Evolutionary conservation across 2,113 vertebrate species (phyloP).

Genomic region (Ailurus styani): DNA sequence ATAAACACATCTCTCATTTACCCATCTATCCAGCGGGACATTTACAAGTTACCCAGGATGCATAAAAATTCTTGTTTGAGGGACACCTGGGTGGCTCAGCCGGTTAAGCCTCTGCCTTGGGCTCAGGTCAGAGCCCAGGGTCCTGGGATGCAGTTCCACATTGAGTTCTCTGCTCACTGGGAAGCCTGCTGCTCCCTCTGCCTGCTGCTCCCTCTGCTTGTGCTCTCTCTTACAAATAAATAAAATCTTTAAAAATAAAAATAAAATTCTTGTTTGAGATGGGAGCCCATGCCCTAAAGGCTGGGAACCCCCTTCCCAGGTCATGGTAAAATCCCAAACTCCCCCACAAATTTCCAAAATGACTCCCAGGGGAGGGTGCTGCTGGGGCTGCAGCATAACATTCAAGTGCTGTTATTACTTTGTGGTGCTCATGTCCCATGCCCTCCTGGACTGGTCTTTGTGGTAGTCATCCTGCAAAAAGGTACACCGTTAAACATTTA

Average conservation of each 20-base stretch:
- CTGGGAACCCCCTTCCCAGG: not conserved
- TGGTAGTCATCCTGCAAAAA: not conserved
- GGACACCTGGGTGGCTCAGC: not conserved
- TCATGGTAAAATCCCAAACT: not conserved
- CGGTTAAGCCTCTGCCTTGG: not conserved
- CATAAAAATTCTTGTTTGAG: not conserved
- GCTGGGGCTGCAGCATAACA: not conserved
- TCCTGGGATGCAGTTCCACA: not conserved
- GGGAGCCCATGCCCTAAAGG: not conserved
- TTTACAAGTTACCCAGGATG: not conserved
- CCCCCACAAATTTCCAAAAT: not conserved
- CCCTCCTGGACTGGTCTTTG: not conserved
- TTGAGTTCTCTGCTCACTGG: not conserved
- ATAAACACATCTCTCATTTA: not conserved
- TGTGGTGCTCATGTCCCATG: not conserved
- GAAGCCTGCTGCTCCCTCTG: not conserved
- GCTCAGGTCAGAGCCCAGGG: not conserved
- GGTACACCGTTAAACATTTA: not conserved
- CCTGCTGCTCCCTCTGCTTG: not conserved
- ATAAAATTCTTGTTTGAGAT: not conserved
- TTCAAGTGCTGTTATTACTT: too few species aligned
- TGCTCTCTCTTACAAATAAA: not conserved
- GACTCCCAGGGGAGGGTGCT: rapidly evolving
- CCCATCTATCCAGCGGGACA: not conserved
- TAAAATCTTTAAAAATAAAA: not conserved